Conservation (phyloP, 2,797 vertebrate genomes). For the Columba guinea region DNA sequence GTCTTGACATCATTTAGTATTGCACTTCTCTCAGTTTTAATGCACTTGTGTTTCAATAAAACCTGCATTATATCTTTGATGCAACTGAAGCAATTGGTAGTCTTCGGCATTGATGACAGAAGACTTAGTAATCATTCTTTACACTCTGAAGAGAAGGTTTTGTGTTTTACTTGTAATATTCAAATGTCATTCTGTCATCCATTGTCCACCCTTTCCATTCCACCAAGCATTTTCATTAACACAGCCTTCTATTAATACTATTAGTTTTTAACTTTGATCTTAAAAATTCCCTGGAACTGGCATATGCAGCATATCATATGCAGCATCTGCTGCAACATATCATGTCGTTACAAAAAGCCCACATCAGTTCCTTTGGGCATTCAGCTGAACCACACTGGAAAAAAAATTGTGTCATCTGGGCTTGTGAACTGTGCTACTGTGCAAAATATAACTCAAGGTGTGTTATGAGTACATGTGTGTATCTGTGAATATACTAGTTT, state of each 20-base stretch:
- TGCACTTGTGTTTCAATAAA: conserved; percentile 68
- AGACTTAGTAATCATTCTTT: conserved; percentile 8
- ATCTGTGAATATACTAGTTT: conserved; percentile 39
- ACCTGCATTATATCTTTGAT: conserved; percentile 28
- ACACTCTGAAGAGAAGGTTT: conserved; percentile 1
- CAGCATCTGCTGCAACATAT: conserved; percentile 36
- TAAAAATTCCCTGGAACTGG: conserved; percentile 60
- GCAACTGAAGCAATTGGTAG: background rate
- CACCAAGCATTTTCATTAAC: conserved; percentile 8
- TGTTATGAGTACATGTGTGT: background rate
- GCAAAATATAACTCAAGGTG: conserved; percentile 34
- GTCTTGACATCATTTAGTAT: conserved; percentile 45
- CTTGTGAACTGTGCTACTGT: conserved; percentile 9
- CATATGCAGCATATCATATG: conserved; percentile 34
- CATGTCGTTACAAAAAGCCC: conserved; percentile 19
- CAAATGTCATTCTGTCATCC: background rate
- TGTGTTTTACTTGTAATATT: conserved; percentile 6
- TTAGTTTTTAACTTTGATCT: conserved; percentile 18
- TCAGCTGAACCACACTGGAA: conserved; percentile 33
- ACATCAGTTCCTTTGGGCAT: conserved; percentile 56
- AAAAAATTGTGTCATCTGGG: conserved; percentile 18
- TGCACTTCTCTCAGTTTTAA: conserved; percentile 69
- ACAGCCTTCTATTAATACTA: background rate
- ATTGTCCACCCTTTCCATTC: background rate
- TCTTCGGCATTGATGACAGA: conserved; percentile 39